Evolutionary conservation across 2,888 invertebrate genomes (phyloP).

Genomic region (Chymomyza fuscimana): DNA sequence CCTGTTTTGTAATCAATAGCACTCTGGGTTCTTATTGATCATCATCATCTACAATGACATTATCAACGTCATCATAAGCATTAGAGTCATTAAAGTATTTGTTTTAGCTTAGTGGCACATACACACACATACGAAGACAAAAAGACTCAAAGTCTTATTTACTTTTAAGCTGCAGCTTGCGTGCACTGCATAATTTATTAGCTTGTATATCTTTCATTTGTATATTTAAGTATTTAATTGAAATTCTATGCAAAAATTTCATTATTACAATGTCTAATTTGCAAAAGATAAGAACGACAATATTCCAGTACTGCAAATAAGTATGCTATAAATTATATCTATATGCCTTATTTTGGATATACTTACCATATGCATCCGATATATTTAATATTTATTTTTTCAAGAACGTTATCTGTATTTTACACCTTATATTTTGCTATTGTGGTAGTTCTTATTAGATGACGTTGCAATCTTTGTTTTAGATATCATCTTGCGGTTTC

Average conservation of each 20-base stretch:
- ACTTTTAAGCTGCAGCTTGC: not conserved
- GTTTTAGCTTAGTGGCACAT: not conserved
- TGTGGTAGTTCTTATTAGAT: no score
- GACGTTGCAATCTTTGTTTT: no score
- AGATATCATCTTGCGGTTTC: no score
- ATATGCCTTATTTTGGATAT: no score
- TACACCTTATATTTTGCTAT: no score
- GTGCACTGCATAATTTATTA: constrained; percentile 2
- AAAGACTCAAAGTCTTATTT: not conserved
- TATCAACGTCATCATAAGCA: not conserved
- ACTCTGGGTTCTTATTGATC: not conserved
- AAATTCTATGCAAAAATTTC: not conserved
- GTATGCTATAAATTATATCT: not conserved
- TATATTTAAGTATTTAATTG: not conserved
- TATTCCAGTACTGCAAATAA: not conserved
- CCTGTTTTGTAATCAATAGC: constrained; percentile 1
- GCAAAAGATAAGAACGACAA: not conserved
- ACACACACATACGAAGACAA: not conserved
- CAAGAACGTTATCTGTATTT: no score
- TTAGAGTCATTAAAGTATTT: not conserved
- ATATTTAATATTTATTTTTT: no score
- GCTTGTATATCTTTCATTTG: constrained; percentile 5
- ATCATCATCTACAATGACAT: not conserved
- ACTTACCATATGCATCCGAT: no score
- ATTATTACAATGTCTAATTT: not conserved